Evolutionary conservation across 2,797 vertebrate genomes (phyloP).

Genomic region (Epinephelus coioides): DNA sequence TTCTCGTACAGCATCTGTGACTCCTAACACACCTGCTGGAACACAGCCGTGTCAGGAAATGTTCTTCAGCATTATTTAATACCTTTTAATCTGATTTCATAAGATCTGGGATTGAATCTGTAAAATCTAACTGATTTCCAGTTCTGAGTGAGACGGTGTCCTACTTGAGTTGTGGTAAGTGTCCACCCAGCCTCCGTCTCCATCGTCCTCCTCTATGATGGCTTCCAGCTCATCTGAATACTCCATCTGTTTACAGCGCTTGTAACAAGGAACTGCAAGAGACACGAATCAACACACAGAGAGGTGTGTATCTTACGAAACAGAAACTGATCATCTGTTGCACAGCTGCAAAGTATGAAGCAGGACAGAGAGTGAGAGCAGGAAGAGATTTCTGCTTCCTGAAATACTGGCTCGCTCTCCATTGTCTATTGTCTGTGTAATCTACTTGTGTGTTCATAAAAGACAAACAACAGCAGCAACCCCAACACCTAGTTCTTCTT

Average conservation of each 20-base stretch:
- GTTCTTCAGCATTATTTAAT: neutral
- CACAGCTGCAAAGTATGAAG: too few relatives aligned
- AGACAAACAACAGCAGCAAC: too few relatives aligned
- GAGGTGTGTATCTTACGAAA: too few relatives aligned
- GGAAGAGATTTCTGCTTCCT: neutral
- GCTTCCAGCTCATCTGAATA: conserved; percentile 98
- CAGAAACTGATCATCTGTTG: too few relatives aligned
- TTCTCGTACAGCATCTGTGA: conserved; percentile 92
- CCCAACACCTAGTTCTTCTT: too few relatives aligned
- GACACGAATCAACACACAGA: neutral
- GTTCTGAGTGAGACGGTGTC: neutral
- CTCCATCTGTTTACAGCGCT: conserved; percentile 99
- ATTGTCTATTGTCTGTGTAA: too few relatives aligned
- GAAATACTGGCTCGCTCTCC: neutral
- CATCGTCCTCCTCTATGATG: conserved; percentile 99
- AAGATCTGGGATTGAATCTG: neutral
- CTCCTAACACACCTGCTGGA: conserved; percentile 86
- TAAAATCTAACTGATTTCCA: neutral
- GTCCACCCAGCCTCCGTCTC: conserved; percentile 99
- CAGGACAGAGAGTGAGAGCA: neutral
- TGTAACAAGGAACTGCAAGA: conserved; percentile 94
- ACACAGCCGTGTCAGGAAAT: conserved; percentile 3
- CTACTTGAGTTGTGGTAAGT: conserved; percentile 98
- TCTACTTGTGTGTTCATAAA: too few relatives aligned
- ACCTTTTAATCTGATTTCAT: neutral